These are phyloP conservation scores for Macaca fascicularis DNA, from an alignment of 2,113 vertebrate species.

Conservation along the genomic window T2T-MFA8v1.1 NC_088388.1:19337501-19338000, in stretches of 20 bases:
- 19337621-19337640: background rate
- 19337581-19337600: background rate
- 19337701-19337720: background rate
- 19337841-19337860: background rate
- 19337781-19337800: background rate
- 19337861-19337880: background rate
- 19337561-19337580: conserved; percentile 8
- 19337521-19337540: background rate
- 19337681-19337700: background rate
- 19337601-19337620: conserved; percentile 26
- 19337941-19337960: background rate
- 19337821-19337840: background rate
- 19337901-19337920: background rate
- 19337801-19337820: background rate
- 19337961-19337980: background rate
- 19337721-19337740: background rate
- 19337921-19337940: background rate
- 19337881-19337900: background rate
- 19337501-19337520: background rate
- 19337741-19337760: background rate
- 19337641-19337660: conserved; percentile 34
- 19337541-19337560: conserved; percentile 2
- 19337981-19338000: conserved; percentile 13
- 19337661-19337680: background rate
- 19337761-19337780: background rate